Conservation (phyloP, 2,888 invertebrate genomes). For the Camptogramma bilineatum region DNA sequence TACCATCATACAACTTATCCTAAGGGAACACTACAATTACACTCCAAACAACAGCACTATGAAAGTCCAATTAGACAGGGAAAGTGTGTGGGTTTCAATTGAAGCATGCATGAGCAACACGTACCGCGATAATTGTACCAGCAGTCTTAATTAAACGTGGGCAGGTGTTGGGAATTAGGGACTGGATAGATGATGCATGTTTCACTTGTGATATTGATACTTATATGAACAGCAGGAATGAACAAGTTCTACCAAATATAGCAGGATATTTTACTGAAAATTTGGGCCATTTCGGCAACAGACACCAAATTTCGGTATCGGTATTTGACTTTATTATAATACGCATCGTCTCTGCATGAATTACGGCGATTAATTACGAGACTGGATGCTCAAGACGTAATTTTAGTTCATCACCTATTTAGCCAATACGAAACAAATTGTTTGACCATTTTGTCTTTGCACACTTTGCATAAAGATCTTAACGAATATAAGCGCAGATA, state of each 20-base stretch:
- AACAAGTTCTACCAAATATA: neutral
- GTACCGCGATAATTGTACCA: slow-evolving; percentile 47
- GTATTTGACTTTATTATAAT: no score
- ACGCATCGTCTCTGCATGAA: no score
- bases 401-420: no score
- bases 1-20: slow-evolving; percentile 2
- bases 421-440: no score
- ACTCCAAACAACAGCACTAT: slow-evolving; percentile 27
- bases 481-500: no score
- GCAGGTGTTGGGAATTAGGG: slow-evolving; percentile 57
- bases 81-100: slow-evolving; percentile 37
- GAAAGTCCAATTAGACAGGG: slow-evolving; percentile 40
- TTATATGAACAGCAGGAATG: neutral
- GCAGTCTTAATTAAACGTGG: slow-evolving; percentile 53
- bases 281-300: no score
- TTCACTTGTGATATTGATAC: neutral
- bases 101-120: slow-evolving; percentile 33
- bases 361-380: no score
- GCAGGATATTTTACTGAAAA: neutral
- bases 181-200: slow-evolving; percentile 22
- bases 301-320: no score
- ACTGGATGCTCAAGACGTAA: no score
- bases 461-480: no score
- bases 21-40: slow-evolving; percentile 1
- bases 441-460: no score